A percentile compares a stretch with the other conserved stretches of the same genome.
Conservation (phyloP, 2,797 vertebrate species). For the Lophura swinhoii region DNA sequence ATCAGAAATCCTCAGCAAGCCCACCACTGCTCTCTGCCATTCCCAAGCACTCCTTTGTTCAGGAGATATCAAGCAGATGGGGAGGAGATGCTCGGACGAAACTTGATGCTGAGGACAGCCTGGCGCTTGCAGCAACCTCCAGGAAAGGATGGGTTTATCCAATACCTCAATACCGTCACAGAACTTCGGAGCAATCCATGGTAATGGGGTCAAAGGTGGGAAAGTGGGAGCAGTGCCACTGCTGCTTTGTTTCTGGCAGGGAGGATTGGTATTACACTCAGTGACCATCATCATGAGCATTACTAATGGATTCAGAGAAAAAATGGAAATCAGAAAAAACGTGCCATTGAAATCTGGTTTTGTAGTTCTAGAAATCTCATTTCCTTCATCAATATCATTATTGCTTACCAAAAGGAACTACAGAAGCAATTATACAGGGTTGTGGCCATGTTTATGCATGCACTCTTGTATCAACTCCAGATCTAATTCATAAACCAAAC, state of each 20-base stretch:
- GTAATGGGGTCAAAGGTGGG: conserved; percentile 30
- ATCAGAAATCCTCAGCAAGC: not conserved
- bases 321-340: conserved; percentile 36
- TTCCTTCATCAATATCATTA: conserved; percentile 55
- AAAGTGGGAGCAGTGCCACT: not conserved
- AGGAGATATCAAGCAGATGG: not conserved
- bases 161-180: not conserved
- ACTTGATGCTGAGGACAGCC: accelerated
- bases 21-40: not conserved
- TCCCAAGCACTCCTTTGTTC: not conserved
- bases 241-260: not conserved
- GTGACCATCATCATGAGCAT: conserved; percentile 10
- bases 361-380: conserved; percentile 50
- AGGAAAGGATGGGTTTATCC: not conserved
- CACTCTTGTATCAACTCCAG: not conserved
- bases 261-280: not conserved
- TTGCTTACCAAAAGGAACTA: conserved; percentile 43
- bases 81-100: not conserved
- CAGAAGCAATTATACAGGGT: conserved; percentile 25
- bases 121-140: accelerated
- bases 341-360: conserved; percentile 24
- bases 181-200: not conserved
- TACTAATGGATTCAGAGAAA: conserved; percentile 6
- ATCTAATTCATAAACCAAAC: conserved; percentile 46
- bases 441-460: conserved; percentile 27